Conservation (phyloP, 1,140 invertebrate species). For the Drosophila sechellia region DNA sequence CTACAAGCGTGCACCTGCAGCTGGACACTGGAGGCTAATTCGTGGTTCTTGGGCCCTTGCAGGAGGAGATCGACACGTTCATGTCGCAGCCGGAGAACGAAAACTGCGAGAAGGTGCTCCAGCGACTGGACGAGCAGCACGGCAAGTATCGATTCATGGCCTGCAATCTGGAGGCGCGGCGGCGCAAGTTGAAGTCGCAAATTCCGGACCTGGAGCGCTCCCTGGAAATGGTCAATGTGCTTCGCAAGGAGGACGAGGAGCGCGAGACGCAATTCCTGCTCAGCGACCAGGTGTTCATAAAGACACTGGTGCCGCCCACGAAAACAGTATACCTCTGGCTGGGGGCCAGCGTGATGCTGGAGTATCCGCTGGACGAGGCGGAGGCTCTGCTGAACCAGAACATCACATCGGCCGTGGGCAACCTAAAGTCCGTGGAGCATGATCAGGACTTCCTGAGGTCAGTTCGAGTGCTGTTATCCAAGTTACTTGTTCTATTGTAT, state of each 20-base stretch:
- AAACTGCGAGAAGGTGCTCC: conserved; percentile 93
- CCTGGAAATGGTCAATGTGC: conserved; percentile 95
- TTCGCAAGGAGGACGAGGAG: conserved; percentile 92
- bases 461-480: background rate
- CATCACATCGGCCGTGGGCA: conserved; percentile 93
- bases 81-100: conserved; percentile 93
- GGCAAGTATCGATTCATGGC: conserved; percentile 99
- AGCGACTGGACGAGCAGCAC: conserved; percentile 95
- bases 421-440: conserved; percentile 93
- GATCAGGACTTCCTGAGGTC: conserved; percentile 89
- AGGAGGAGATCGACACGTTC: conserved; percentile 98
- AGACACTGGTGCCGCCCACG: conserved; percentile 94
- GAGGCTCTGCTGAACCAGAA: conserved; percentile 94
- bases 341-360: conserved; percentile 99
- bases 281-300: conserved; percentile 97
- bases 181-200: conserved; percentile 93
- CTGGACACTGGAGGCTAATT: conserved; percentile 70
- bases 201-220: conserved; percentile 97
- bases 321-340: conserved; percentile 98
- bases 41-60: conserved; percentile 15
- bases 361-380: conserved; percentile 97
- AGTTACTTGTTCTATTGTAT: background rate
- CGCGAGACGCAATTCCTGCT: conserved; percentile 96
- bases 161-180: conserved; percentile 93
- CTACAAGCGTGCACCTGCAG: conserved; percentile 52